Evolutionary conservation across 1,140 invertebrate genomes (phyloP).

Genomic region (Trialeurodes vaporariorum): DNA sequence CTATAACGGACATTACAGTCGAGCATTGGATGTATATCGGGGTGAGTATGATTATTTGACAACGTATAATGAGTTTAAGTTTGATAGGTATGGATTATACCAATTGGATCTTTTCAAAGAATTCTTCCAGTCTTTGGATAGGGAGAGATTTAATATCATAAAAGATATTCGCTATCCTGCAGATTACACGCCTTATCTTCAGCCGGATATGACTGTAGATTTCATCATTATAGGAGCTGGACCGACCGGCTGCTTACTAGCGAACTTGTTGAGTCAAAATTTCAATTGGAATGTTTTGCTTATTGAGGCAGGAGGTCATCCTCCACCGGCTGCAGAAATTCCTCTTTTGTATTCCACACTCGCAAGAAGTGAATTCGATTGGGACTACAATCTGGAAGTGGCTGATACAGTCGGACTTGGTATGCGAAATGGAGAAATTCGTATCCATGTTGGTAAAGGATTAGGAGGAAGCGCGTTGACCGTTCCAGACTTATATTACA

Average conservation of each 20-base stretch:
- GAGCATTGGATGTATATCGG: neutral
- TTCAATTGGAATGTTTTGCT: constrained; percentile 37
- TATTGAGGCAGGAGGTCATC: constrained; percentile 49
- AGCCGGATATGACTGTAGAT: constrained; percentile 2
- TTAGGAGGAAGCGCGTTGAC: constrained; percentile 70
- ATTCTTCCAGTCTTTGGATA: constrained; percentile 6
- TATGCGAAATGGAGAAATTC: constrained; percentile 1
- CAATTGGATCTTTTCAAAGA: constrained; percentile 7
- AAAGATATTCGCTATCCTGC: constrained; percentile 9
- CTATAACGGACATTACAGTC: neutral
- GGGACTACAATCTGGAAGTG: constrained; percentile 11
- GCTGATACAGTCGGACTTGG: constrained; percentile 48
- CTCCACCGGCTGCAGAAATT: constrained; percentile 35
- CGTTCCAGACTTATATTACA: constrained; percentile 93
- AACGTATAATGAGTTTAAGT: constrained; percentile 16
- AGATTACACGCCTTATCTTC: constrained; percentile 2
- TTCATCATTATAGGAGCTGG: constrained; percentile 24
- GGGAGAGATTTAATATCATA: constrained; percentile 6
- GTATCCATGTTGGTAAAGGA: constrained; percentile 48
- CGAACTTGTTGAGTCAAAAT: constrained; percentile 42
- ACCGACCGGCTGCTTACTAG: constrained; percentile 40
- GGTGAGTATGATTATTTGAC: constrained; percentile 38
- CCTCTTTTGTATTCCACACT: constrained; percentile 8
- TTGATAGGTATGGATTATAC: constrained; percentile 11
- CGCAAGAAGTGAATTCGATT: constrained; percentile 7